Conservation (phyloP, 2,888 invertebrate genomes). For the Enchytraeus crypticus region DNA sequence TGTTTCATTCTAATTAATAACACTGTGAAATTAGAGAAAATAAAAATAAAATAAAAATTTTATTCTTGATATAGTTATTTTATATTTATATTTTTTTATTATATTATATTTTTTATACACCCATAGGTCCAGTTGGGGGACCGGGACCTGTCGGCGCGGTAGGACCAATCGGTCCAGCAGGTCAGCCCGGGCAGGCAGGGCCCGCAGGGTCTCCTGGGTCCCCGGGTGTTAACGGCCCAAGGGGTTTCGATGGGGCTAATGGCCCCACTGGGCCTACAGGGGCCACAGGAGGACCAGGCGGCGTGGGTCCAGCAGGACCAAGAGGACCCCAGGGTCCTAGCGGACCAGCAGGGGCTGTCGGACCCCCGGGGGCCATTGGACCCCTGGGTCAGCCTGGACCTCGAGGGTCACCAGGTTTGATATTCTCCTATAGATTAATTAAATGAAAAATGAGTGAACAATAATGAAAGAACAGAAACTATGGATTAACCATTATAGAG, state of each 20-base stretch:
- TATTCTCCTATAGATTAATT: too few relatives aligned
- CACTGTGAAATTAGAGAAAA: too few relatives aligned
- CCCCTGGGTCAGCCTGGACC: background rate
- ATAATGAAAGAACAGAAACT: too few relatives aligned
- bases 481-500: too few relatives aligned
- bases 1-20: too few relatives aligned
- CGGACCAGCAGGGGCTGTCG: background rate
- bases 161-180: slow-evolving; percentile 11
- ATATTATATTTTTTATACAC: too few relatives aligned
- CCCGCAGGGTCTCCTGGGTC: slow-evolving; percentile 28
- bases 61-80: too few relatives aligned
- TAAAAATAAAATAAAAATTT: too few relatives aligned
- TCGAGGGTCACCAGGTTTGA: too few relatives aligned
- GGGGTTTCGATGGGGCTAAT: background rate
- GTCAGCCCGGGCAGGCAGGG: slow-evolving; percentile 13
- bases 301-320: too few relatives aligned
- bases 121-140: slow-evolving; percentile 9
- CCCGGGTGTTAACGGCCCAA: slow-evolving; percentile 28
- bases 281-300: slow-evolving; percentile 7
- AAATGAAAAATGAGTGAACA: too few relatives aligned
- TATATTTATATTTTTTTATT: too few relatives aligned
- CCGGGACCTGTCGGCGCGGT: slow-evolving; percentile 16
- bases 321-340: background rate
- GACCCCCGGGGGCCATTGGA: background rate
- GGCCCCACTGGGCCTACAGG: slow-evolving; percentile 10